phyloP scores from a whole-genome alignment of 2,888 invertebrate species.

The Cantharis flavilabris region DNA sequence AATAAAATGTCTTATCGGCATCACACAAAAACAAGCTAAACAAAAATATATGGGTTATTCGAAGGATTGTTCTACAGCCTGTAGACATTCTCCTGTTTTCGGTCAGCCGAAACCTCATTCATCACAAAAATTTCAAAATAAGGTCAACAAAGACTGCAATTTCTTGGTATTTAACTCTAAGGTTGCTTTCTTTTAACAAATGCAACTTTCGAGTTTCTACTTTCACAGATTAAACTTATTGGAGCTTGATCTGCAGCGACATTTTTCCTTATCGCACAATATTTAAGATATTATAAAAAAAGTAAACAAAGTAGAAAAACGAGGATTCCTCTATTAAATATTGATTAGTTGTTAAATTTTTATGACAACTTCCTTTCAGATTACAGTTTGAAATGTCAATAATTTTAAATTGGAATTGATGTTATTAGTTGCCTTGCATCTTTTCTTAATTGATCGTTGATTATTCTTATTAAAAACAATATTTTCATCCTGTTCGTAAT shows the following conservation, averaged over 20 bases:
- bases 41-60: background rate
- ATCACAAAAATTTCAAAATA: background rate
- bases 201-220: constrained; percentile 2
- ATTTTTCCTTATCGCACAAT: background rate
- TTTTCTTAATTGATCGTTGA: background rate
- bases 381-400: background rate
- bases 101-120: background rate
- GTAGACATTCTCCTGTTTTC: background rate
- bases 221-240: constrained; percentile 11
- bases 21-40: background rate
- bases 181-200: background rate
- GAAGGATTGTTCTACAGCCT: background rate
- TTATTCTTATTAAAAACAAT: background rate
- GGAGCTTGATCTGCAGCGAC: background rate
- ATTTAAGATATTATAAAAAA: background rate
- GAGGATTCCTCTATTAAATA: background rate
- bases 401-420: background rate
- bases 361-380: background rate
- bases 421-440: background rate
- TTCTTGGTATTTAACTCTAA: background rate
- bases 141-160: background rate
- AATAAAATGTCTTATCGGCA: background rate
- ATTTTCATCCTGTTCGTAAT: background rate
- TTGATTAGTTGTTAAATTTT: background rate
- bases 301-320: background rate